Conservation (phyloP, 1,140 invertebrate genomes). For the Harlomillsia oculata region DNA sequence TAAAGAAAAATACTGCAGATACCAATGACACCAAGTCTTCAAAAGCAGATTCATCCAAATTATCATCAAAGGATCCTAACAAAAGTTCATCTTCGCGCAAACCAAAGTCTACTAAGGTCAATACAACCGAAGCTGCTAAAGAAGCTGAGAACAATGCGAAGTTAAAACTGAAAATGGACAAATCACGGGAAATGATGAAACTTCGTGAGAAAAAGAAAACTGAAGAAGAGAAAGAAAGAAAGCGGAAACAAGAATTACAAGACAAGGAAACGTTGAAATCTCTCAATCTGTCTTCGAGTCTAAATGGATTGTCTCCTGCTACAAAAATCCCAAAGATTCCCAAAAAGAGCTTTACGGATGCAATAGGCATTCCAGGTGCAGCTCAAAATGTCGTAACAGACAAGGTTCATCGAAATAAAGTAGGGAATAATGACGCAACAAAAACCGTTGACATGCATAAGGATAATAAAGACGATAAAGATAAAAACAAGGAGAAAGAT, state of each 20-base stretch:
- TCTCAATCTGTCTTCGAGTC: slow-evolving; percentile 5
- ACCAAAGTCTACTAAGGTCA: too few relatives aligned
- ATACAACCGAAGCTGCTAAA: slow-evolving; percentile 5
- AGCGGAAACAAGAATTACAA: slow-evolving; percentile 24
- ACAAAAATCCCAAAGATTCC: slow-evolving; percentile 27
- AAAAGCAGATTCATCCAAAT: not conserved
- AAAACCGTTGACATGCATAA: not conserved
- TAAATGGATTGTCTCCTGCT: not conserved
- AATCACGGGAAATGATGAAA: slow-evolving; percentile 13
- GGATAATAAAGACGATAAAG: not conserved
- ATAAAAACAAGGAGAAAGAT: not conserved
- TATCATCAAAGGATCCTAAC: too few relatives aligned
- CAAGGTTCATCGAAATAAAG: slow-evolving; percentile 5
- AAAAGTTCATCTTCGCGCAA: too few relatives aligned
- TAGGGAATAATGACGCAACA: not conserved
- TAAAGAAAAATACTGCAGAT: not conserved
- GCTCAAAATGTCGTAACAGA: not conserved
- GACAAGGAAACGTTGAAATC: slow-evolving; percentile 28
- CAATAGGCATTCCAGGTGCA: slow-evolving; percentile 31
- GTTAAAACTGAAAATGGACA: slow-evolving; percentile 13
- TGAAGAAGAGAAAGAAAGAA: slow-evolving; percentile 31
- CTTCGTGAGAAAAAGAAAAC: slow-evolving; percentile 35
- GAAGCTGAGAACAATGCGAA: slow-evolving; percentile 5
- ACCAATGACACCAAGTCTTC: slow-evolving; percentile 4
- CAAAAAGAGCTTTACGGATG: slow-evolving; percentile 25